Conservation (phyloP, 2,888 invertebrate genomes). For the Cantharis nigra region DNA sequence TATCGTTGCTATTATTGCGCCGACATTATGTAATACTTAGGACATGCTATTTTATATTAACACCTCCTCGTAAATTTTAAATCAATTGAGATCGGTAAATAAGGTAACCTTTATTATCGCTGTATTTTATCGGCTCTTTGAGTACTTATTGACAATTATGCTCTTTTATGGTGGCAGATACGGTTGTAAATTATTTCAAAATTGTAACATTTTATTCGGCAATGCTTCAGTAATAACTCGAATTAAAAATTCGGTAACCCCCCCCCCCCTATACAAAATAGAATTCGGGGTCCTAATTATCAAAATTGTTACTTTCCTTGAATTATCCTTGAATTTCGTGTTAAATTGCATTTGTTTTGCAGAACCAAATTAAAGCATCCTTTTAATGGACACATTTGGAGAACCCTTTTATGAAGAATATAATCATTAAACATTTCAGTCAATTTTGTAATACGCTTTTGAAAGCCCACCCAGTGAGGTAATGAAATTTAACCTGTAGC, state of each 20-base stretch:
- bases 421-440: neutral
- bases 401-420: neutral
- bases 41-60: conserved; percentile 13
- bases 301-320: no score
- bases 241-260: no score
- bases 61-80: conserved; percentile 11
- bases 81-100: conserved; percentile 4
- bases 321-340: no score
- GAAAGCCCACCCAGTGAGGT: neutral
- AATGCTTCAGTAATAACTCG: no score
- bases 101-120: conserved; percentile 15
- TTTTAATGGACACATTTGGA: neutral
- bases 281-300: no score
- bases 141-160: neutral
- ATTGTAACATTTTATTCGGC: neutral
- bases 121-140: neutral
- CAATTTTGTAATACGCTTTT: neutral
- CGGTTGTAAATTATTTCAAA: neutral
- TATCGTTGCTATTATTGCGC: conserved; percentile 18
- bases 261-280: no score
- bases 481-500: neutral
- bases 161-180: neutral
- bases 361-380: neutral
- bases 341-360: no score
- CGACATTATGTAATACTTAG: conserved; percentile 17